Base-by-base conservation (phyloP, 2,888 invertebrate genomes). In the Amphipyra tragopoginis region DNA sequence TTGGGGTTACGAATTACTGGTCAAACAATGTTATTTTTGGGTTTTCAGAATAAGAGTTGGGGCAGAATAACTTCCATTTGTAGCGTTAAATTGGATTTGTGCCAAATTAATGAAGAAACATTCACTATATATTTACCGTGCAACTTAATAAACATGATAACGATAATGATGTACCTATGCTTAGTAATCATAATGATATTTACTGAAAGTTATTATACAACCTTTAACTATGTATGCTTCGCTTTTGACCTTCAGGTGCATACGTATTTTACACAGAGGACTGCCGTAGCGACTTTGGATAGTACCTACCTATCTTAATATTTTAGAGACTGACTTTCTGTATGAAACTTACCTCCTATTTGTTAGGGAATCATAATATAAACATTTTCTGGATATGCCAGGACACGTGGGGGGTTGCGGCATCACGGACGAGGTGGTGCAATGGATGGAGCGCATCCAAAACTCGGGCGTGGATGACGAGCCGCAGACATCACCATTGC, bases 371-470 rank as follows among this genome's bases (percentile, higher is more conserved):
- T 29, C 7, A 29, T 5, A 29, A 36, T 10, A 7, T 10, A 36
- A 3, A 36, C 36, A 36, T 36, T 29, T 29, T 29, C 29, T 29
- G 29, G 5, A 29, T 29, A 7, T 63, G 80, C 1, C 88, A 97
- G 98, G 98, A 83, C 97, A 97, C 90, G 96, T 97, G 48, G 97
- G 97, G 57, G 98, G 98, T 33, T 98, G 98, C 87, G 98, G 98
- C 57, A 97, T 98, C 79, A 98, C 97, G 44, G 98, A 98, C 76
- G 97, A 98, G 78, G 96, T 98, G 71, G 96, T 97, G 75, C 97
- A 97, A 84, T 98, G 98, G 98, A 99, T 99, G 99, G 97, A 98
- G 83, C 96, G 96, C 79, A 96, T 99, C 78, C 98, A 98, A 90
- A 97, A 97, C 93, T 97, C 97, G 2, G 97, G 95, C 11, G 96